Base-by-base conservation (phyloP, 2,113 vertebrate genomes). In the Nyctibius bracteatus region DNA sequence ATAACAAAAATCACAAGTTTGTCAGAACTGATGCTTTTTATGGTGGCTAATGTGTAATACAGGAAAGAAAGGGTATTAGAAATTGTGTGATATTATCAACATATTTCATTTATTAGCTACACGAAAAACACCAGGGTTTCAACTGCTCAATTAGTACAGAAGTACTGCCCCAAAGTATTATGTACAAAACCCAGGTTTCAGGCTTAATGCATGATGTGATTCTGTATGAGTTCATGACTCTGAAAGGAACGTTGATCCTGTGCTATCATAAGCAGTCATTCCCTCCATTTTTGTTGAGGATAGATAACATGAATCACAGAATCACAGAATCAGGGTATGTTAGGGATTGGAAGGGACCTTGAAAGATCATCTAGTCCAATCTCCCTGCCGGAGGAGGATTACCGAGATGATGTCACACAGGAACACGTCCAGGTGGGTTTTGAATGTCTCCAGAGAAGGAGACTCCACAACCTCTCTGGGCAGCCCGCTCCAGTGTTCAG, bases 161-260 rank as follows among this genome's bases (percentile, higher is more conserved):
- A 43, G 14, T 73, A 72, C 37, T 74, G 18, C 11, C 16, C 41
- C 25, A 51, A 88, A 66, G 2, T 80, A 74, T 31, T 52, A 39
- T 37, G 15, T 93, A 78, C 25, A 80, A 96, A 93, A 37, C 62
- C 27, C 46, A 90, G 24, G 27, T 55, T 81, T 82, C 58, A 87
- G 80, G 74, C 63, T 88, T n/a, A n/a, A n/a, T n/a, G n/a, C n/a
- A n/a, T n/a, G n/a, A n/a, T n/a, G n/a, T n/a, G n/a, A n/a, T 70
- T 94, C 44, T 84, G 16, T 84, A 78, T 31, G 22, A 30, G 35
- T 95, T 94, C 62, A 8, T 46, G 27, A 10, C 11, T 70, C 44
- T 62, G 12, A 62, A 57, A 94, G 20, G 65, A 91, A 84, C 8
- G 11, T 33, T 84, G 25, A 67, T 43, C 63, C 67, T 86, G 44